Base-by-base conservation (phyloP, 2,113 vertebrate species). In the Gasterosteus nipponicus region DNA sequence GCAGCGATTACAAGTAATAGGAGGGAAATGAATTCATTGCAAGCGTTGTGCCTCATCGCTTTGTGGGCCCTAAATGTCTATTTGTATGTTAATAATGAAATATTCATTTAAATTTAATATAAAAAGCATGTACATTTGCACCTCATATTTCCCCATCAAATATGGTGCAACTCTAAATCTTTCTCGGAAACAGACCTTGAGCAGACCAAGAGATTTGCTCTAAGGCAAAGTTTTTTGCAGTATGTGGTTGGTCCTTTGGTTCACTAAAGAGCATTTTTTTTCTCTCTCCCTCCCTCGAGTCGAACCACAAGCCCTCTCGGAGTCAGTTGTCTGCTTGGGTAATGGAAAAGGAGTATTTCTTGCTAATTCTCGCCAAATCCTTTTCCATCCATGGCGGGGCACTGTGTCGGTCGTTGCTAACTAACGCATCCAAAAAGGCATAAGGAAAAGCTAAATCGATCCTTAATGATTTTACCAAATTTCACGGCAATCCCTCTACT, bases 271-370 rank as follows among this genome's bases (percentile, higher is more conserved):
- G 46, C 58, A 12, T 76, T 74, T 77, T 79, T 44, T 74, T 26
- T 26, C 35, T 57, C 60, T 44, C 73, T 75, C 66, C 77, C 78
- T 84, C 72, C 71, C 54, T 66, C 29, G 3, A 75, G 75, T 75
- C 54, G 73, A 88, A 92, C 92, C 92, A 86, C 92, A 92, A 91
- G 89, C 87, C 87, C 87, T 88, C 84, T 82, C 49, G 65, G 90
- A 93, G 89, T 91, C 90, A 82, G 78, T 81, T 80, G 89, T 91
- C 90, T 92, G 90, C 87, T 67, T 85, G 64, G 70, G 86, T 89
- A 85, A 90, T 93, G 92, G 92, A 92, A 93, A 92, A 87, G 63
- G 63, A 83, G 69, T 69, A 73, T 87, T 87, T 89, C 74, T 66
- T 67, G n/a, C 83, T 86, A 86, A 86, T 81, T 89, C 65, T 73